A percentile compares a stretch with the other conserved stretches of the same genome.
Conservation (phyloP, 2,113 vertebrate species). For the Actenoides lindsayi region DNA sequence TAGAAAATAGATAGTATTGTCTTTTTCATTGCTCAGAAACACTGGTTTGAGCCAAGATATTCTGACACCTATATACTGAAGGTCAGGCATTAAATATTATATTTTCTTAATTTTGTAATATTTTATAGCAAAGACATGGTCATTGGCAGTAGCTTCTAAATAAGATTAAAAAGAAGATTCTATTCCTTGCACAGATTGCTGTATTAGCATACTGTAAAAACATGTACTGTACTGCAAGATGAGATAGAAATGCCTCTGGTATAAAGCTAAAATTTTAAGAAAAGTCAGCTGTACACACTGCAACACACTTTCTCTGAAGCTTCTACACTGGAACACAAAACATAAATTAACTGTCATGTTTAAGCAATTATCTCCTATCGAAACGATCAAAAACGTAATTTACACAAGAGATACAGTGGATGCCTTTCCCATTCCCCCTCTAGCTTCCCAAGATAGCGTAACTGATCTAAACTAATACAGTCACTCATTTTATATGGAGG, state of each 20-base stretch:
- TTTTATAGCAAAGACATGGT: conserved; percentile 43
- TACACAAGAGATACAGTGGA: conserved; percentile 23
- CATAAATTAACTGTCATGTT: conserved; percentile 51
- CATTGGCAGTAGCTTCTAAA: conserved; percentile 50
- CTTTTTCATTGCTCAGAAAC: conserved; percentile 36
- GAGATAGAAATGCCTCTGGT: conserved; percentile 47
- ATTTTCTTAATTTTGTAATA: conserved; percentile 22
- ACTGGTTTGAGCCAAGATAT: conserved; percentile 20
- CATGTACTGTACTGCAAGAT: neutral
- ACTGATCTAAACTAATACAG: conserved; percentile 23
- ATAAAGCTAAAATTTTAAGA: conserved; percentile 31
- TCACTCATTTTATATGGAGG: neutral
- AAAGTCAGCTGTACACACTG: neutral
- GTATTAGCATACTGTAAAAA: conserved; percentile 38
- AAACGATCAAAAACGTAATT: conserved; percentile 46
- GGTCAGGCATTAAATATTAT: conserved; percentile 17
- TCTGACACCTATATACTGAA: conserved; percentile 8
- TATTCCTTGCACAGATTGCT: conserved; percentile 22
- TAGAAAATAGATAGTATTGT: conserved; percentile 42
- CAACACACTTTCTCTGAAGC: conserved; percentile 27
- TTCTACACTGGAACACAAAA: conserved; percentile 29
- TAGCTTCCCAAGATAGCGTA: conserved; percentile 5
- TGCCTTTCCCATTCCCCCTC: conserved; percentile 19
- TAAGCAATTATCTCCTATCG: conserved; percentile 56
- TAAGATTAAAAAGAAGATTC: conserved; percentile 25